phyloP scores from a whole-genome alignment of 2,888 invertebrate genomes.

The Leptodirus hochenwartii region DNA sequence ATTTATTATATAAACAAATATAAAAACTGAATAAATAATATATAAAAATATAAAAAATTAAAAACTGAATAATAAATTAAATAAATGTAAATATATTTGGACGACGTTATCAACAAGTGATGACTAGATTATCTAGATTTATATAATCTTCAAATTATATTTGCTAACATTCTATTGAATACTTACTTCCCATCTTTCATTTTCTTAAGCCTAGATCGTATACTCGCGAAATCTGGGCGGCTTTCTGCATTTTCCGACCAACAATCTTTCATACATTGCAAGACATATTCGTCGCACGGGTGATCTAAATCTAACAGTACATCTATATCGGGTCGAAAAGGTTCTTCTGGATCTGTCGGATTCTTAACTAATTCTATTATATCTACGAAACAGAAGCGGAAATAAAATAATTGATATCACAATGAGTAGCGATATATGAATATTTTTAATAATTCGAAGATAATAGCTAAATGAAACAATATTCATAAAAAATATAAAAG shows the following conservation, averaged over 20 bases:
- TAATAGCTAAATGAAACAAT: too few species aligned
- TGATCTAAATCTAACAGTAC: constrained; percentile 49
- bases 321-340: constrained; percentile 64
- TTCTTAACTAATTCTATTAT: constrained; percentile 70
- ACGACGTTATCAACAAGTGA: too few species aligned
- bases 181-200: constrained; percentile 77
- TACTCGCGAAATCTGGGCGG: constrained; percentile 69
- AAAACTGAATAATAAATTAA: background rate
- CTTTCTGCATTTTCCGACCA: constrained; percentile 74
- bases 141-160: too few species aligned
- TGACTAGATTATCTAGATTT: too few species aligned
- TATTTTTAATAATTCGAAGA: background rate
- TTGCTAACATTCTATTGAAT: too few species aligned
- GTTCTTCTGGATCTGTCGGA: constrained; percentile 45
- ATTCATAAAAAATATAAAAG: too few species aligned
- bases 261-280: constrained; percentile 69
- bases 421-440: background rate
- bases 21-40: background rate
- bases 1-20: constrained; percentile 1
- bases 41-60: constrained; percentile 1
- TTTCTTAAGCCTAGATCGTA: constrained; percentile 65
- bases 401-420: constrained; percentile 8
- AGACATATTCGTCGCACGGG: constrained; percentile 64
- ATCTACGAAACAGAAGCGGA: constrained; percentile 34
- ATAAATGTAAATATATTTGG: constrained; percentile 2